Evolutionary conservation across 1,140 invertebrate species (phyloP).

Genomic region (Solenopsis fugax): DNA sequence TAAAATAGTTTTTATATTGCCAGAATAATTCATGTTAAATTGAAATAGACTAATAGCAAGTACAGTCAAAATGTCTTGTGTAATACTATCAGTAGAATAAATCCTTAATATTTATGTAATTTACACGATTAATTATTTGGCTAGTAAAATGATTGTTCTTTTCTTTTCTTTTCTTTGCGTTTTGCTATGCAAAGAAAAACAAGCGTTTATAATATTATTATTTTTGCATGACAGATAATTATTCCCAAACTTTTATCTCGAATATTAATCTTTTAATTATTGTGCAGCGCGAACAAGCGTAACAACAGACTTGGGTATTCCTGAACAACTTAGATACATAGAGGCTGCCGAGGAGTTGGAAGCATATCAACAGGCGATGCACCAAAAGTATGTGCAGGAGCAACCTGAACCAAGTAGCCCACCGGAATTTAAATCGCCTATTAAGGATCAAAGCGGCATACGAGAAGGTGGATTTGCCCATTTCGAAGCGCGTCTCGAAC

Average conservation of each 20-base stretch:
- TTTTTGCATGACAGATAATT: not conserved
- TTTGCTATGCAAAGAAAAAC: too few relatives aligned
- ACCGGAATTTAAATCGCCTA: constrained; percentile 97
- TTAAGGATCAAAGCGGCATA: constrained; percentile 95
- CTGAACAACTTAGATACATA: constrained; percentile 97
- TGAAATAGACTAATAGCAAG: too few relatives aligned
- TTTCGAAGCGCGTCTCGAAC: constrained; percentile 98
- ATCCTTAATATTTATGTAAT: too few relatives aligned
- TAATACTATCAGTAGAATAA: too few relatives aligned
- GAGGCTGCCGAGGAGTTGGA: constrained; percentile 97
- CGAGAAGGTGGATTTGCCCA: constrained; percentile 98
- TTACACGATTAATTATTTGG: too few relatives aligned
- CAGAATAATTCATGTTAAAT: too few relatives aligned
- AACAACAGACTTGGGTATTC: constrained; percentile 94
- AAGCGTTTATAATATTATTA: too few relatives aligned
- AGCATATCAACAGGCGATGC: constrained; percentile 93
- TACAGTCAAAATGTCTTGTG: too few relatives aligned
- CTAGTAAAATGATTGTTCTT: too few relatives aligned
- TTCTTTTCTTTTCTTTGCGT: too few relatives aligned
- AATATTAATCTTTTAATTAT: constrained; percentile 19
- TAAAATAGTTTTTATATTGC: too few relatives aligned
- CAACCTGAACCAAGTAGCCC: constrained; percentile 92
- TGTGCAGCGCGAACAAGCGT: constrained; percentile 91
- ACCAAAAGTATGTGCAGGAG: constrained; percentile 92
- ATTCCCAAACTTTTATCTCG: constrained; percentile 11